phyloP scores from a whole-genome alignment of 2,113 vertebrate genomes.

The Porphyrio hochstetteri region DNA sequence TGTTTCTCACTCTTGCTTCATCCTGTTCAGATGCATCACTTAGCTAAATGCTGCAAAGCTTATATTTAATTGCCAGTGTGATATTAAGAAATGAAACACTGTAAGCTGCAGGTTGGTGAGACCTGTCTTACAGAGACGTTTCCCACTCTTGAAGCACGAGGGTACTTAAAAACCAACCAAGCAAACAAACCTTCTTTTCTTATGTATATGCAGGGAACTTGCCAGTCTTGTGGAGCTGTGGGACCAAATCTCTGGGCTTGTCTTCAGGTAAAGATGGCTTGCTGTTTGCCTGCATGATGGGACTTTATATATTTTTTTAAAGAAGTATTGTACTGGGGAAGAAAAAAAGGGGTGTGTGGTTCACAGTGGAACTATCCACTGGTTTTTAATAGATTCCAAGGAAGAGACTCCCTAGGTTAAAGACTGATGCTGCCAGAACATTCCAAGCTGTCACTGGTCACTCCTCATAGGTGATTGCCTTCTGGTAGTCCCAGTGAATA shows the following conservation, averaged over 20 bases:
- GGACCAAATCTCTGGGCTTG: conserved; percentile 98
- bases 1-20: not conserved
- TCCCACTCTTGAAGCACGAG: not conserved
- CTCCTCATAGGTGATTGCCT: not conserved
- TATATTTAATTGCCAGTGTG: not conserved
- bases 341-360: not conserved
- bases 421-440: not conserved
- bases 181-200: not conserved
- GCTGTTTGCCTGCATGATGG: not conserved
- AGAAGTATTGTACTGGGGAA: not conserved
- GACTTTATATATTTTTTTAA: too few relatives aligned
- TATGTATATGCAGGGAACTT: conserved; percentile 82
- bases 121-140: not conserved
- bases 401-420: not conserved
- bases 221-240: conserved; percentile 92
- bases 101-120: not conserved
- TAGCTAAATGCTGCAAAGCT: not conserved
- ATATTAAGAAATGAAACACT: not conserved
- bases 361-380: not conserved
- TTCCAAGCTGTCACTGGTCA: not conserved
- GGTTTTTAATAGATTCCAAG: not conserved
- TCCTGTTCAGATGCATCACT: not conserved
- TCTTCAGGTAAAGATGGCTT: conserved; percentile 86
- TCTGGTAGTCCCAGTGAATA: not conserved
- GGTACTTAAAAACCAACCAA: not conserved